These are phyloP conservation scores for Coracopsis vasa DNA, from an alignment of 2,113 vertebrate genomes.

Conservation along the genomic window DNA sequence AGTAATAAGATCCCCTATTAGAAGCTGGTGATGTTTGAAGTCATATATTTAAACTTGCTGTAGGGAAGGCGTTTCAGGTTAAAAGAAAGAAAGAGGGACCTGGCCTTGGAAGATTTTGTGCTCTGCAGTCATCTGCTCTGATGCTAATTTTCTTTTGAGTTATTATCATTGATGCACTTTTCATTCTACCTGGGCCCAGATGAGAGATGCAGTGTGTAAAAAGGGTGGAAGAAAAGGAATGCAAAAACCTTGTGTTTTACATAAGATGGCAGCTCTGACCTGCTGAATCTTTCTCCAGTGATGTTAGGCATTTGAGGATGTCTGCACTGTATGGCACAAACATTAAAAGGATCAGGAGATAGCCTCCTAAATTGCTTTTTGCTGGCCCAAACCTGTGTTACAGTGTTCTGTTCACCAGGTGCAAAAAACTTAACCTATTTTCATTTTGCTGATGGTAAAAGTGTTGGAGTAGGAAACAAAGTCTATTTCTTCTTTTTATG, in stretches of 20 bases:
- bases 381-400: background rate
- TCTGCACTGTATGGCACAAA: background rate
- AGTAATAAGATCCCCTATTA: background rate
- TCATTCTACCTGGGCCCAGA: background rate
- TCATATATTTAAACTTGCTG: background rate
- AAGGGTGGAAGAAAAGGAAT: background rate
- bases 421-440: background rate
- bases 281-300: background rate
- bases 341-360: background rate
- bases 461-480: background rate
- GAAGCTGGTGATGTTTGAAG: background rate
- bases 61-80: background rate
- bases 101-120: background rate
- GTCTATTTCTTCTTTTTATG: background rate
- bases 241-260: background rate
- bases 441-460: background rate
- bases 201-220: background rate
- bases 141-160: background rate
- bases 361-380: background rate
- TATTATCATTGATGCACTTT: background rate
- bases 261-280: background rate
- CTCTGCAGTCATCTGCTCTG: background rate
- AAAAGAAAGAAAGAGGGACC: background rate
- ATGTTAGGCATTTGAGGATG: background rate
- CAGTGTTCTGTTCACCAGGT: background rate